Percentiles rank a stretch among this genome's conserved stretches.
phyloP scores from a whole-genome alignment of 2,797 vertebrate species.

The Protosalanx chinensis region DNA sequence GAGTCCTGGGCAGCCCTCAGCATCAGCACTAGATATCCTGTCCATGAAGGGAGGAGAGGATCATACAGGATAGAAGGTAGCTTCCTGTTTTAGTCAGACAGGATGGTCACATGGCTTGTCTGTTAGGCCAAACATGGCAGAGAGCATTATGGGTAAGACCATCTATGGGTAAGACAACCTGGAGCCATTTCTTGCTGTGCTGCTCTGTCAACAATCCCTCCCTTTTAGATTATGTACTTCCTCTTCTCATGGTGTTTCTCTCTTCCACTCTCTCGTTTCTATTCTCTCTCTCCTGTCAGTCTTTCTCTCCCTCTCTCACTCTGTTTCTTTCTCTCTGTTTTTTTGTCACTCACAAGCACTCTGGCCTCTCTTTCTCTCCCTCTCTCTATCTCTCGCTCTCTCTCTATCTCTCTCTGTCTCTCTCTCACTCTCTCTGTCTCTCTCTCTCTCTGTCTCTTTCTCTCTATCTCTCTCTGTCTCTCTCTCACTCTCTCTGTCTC shows the following conservation, averaged over 20 bases:
- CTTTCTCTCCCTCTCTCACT: background rate
- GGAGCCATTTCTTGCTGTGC: background rate
- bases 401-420: background rate
- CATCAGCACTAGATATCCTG: background rate
- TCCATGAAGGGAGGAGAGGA: background rate
- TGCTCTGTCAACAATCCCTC: background rate
- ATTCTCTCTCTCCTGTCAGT: background rate
- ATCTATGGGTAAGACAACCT: background rate
- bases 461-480: background rate
- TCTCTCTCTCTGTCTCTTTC: background rate
- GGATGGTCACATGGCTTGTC: background rate
- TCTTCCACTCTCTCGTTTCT: too few relatives aligned
- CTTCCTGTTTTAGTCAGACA: background rate
- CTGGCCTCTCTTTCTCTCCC: background rate
- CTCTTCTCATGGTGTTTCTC: too few relatives aligned
- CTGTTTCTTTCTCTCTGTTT: too few relatives aligned
- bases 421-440: background rate
- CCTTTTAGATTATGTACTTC: too few relatives aligned
- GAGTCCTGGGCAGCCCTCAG: too few relatives aligned
- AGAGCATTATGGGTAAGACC: background rate
- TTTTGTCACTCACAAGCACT: background rate
- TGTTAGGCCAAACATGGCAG: background rate
- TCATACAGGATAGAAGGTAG: background rate
- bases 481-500: background rate
- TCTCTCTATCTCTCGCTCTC: background rate